Evolutionary conservation across 2,888 invertebrate species (phyloP).

Genomic region (Lepidocyrtoides sp.): DNA sequence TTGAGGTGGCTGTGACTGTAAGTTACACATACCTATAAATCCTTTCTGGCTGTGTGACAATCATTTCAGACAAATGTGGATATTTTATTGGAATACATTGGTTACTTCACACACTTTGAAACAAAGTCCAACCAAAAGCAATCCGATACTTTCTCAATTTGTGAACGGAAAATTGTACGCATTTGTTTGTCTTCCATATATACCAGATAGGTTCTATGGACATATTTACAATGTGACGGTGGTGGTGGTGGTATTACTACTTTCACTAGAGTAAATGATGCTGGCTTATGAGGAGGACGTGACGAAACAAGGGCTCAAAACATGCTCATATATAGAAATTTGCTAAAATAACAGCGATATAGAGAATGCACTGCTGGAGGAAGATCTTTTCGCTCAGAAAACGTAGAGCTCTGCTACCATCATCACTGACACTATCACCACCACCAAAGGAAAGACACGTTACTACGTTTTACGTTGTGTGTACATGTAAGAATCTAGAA

Average conservation of each 20-base stretch:
- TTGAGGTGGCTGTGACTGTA: not conserved
- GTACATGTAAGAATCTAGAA: no score
- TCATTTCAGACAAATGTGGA: conserved; percentile 18
- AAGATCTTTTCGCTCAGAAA: not conserved
- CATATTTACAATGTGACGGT: not conserved
- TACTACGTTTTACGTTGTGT: not conserved
- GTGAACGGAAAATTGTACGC: not conserved
- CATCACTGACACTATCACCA: not conserved
- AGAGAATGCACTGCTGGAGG: not conserved
- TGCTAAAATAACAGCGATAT: not conserved
- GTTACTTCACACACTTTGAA: not conserved
- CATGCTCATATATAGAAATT: conserved; percentile 39
- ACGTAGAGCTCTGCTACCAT: not conserved
- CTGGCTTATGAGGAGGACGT: conserved; percentile 84
- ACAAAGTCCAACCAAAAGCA: not conserved
- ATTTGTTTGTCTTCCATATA: not conserved
- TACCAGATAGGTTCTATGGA: not conserved
- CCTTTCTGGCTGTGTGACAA: not conserved
- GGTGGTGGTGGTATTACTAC: not conserved
- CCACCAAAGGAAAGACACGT: not conserved
- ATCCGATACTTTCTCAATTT: not conserved
- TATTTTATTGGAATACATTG: conserved; percentile 17
- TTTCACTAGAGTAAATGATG: conserved; percentile 78
- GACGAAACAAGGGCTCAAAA: conserved; percentile 80
- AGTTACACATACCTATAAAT: not conserved